Evolutionary conservation across 2,113 vertebrate genomes (phyloP).

Genomic region (Cephalopholis sonnerati): DNA sequence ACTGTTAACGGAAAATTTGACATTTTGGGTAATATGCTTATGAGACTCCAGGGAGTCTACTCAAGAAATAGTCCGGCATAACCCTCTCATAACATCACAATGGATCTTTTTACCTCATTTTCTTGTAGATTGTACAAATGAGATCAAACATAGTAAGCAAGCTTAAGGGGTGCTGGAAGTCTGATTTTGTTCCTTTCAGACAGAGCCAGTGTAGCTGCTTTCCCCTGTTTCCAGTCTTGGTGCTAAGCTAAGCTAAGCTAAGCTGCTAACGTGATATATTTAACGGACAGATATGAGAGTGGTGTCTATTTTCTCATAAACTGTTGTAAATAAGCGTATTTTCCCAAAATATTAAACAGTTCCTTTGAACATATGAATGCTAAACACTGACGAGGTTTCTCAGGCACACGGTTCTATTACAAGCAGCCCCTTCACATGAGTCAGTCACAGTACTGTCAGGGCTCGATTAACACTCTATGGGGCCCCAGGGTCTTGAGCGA

Average conservation of each 20-base stretch:
- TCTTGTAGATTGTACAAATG: neutral
- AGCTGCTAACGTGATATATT: neutral
- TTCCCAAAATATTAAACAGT: neutral
- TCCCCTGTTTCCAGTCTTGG: neutral
- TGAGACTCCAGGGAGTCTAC: neutral
- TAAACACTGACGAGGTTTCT: neutral
- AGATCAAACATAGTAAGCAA: neutral
- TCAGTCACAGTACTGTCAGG: neutral
- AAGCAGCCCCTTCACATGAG: neutral
- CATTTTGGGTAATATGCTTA: neutral
- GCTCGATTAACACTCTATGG: neutral
- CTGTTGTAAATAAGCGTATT: neutral
- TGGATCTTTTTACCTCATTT: neutral
- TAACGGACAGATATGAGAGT: neutral
- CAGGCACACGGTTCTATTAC: neutral
- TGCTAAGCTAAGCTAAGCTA: neutral
- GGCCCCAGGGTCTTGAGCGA: neutral
- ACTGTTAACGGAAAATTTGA: neutral
- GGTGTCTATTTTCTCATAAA: neutral
- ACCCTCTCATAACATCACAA: neutral
- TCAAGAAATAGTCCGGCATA: neutral
- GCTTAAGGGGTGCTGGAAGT: neutral
- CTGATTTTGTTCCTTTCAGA: neutral
- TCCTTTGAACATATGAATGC: neutral
- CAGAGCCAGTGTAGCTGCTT: neutral